Conservation (phyloP, 2,797 vertebrate species). For the Lepus townsendii region DNA sequence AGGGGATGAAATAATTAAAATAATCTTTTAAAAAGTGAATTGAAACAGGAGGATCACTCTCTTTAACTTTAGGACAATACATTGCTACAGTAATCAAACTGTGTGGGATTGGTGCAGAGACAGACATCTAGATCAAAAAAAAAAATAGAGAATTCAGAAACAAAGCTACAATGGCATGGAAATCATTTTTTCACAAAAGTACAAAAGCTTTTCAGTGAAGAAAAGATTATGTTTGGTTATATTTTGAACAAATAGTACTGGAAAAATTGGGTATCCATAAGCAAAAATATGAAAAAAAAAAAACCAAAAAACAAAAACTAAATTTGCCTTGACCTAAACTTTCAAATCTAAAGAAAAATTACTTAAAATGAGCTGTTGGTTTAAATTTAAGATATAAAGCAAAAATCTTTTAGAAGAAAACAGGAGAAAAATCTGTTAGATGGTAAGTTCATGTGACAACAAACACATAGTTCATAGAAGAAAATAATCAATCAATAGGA, state of each 20-base stretch:
- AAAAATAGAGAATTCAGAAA: background rate
- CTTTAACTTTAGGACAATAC: background rate
- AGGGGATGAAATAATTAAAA: background rate
- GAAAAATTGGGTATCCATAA: background rate
- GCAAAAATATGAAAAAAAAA: background rate
- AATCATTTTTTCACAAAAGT: background rate
- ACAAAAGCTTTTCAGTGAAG: background rate
- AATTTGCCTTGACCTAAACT: background rate
- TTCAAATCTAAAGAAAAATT: background rate
- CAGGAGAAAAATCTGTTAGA: background rate
- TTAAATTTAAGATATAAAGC: background rate
- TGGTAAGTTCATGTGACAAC: background rate
- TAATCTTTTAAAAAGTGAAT: background rate
- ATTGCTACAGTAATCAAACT: background rate
- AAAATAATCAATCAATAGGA: background rate
- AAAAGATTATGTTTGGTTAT: background rate
- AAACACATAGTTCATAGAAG: background rate
- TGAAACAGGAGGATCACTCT: background rate
- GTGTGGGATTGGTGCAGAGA: background rate
- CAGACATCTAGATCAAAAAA: background rate
- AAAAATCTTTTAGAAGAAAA: background rate
- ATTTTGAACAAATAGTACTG: background rate
- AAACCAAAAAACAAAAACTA: background rate
- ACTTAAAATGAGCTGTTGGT: background rate
- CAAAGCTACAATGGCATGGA: background rate